Evolutionary conservation across 2,888 invertebrate genomes (phyloP).

Genomic region (Tipula confusa): DNA sequence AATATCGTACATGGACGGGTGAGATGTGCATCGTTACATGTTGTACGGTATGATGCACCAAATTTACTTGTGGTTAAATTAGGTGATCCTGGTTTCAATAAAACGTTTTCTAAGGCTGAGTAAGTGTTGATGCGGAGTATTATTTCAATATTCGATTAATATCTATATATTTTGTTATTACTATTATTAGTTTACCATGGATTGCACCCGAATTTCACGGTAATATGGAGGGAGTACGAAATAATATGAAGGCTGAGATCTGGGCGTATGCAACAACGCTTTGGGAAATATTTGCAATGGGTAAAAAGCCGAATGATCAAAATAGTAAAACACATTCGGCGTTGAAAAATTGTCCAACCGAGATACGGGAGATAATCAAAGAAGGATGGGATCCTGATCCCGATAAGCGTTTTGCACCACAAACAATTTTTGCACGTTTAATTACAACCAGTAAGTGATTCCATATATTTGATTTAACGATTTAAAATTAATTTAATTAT

Average conservation of each 20-base stretch:
- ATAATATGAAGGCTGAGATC: slow-evolving; percentile 70
- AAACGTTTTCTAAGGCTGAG: slow-evolving; percentile 60
- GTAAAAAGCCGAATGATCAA: slow-evolving; percentile 52
- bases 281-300: slow-evolving; percentile 88
- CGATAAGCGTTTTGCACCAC: slow-evolving; percentile 68
- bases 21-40: slow-evolving; percentile 74
- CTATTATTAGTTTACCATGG: slow-evolving; percentile 73
- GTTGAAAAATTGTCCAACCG: slow-evolving; percentile 65
- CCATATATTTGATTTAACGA: background rate
- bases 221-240: slow-evolving; percentile 61
- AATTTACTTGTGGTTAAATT: slow-evolving; percentile 72
- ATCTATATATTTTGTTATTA: slow-evolving; percentile 21
- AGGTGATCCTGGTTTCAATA: slow-evolving; percentile 73
- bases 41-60: slow-evolving; percentile 62
- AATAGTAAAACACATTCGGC: slow-evolving; percentile 64
- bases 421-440: slow-evolving; percentile 64
- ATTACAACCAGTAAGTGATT: slow-evolving; percentile 34
- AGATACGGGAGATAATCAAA: slow-evolving; percentile 70
- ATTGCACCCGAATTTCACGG: slow-evolving; percentile 78
- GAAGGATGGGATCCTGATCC: slow-evolving; percentile 79
- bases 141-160: background rate
- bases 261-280: slow-evolving; percentile 91
- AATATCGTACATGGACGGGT: slow-evolving; percentile 80
- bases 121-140: slow-evolving; percentile 49
- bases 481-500: background rate